phyloP scores from a whole-genome alignment of 2,797 vertebrate genomes.

The Holocentrus rufus region DNA sequence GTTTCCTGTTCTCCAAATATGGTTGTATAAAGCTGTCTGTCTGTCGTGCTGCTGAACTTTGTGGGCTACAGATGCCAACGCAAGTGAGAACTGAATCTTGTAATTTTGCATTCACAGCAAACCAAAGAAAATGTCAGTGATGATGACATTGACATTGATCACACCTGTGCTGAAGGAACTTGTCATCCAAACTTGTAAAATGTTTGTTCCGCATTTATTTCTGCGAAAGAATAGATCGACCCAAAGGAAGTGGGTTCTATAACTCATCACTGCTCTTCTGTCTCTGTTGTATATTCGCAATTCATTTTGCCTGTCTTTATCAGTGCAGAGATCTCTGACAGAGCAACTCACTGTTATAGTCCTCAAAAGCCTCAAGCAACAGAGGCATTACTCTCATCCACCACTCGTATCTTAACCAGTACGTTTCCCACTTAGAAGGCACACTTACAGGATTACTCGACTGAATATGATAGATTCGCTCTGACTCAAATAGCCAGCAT shows the following conservation, averaged over 20 bases:
- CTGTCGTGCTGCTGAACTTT: constrained; percentile 37
- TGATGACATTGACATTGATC: background rate
- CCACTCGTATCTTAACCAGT: no score
- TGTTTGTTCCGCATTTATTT: no score
- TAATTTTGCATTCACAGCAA: constrained; percentile 8
- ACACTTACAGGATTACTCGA: background rate
- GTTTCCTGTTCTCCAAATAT: constrained; percentile 82
- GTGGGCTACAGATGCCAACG: constrained; percentile 42
- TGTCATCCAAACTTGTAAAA: no score
- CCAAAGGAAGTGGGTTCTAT: background rate
- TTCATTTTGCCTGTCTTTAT: constrained; percentile 4
- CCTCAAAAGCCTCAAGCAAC: background rate
- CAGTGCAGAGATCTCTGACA: background rate
- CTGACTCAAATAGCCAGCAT: background rate
- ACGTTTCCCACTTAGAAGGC: no score
- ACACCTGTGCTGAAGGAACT: no score
- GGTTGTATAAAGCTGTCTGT: constrained; percentile 59
- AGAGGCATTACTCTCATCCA: background rate
- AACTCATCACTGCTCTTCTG: no score
- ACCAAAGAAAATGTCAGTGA: constrained; percentile 1
- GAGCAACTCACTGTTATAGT: background rate
- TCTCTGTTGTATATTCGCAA: background rate
- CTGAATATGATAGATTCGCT: background rate
- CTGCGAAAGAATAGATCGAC: no score
- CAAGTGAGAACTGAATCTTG: constrained; percentile 3